Evolutionary conservation across 2,113 vertebrate genomes (phyloP).

Genomic region (Oncorhynchus masou): DNA sequence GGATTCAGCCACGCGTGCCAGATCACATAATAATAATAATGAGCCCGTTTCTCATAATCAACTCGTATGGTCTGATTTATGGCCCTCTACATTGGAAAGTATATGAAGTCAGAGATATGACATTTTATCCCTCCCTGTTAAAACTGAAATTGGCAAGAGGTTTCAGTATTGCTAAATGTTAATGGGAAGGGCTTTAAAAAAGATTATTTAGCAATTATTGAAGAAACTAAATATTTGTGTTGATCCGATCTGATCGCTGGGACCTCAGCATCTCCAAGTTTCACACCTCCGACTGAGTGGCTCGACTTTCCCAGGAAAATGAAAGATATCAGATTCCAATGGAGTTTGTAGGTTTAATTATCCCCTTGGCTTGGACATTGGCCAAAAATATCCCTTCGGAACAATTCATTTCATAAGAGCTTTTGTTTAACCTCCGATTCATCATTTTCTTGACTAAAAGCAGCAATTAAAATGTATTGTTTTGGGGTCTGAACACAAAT

Average conservation of each 20-base stretch:
- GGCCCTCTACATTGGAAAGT: conserved; percentile 27
- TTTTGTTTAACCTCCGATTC: conserved; percentile 36
- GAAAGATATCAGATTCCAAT: conserved; percentile 44
- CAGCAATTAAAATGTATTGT: conserved; percentile 6
- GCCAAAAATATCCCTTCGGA: conserved; percentile 41
- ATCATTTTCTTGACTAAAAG: conserved; percentile 37
- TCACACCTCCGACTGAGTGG: conserved; percentile 53
- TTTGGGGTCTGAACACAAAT: neutral
- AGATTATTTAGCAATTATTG: conserved; percentile 53
- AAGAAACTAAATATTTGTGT: conserved; percentile 51
- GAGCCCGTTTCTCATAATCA: conserved; percentile 35
- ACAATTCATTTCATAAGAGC: conserved; percentile 27
- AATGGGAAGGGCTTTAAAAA: conserved; percentile 53
- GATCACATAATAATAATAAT: neutral
- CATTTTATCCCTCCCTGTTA: conserved; percentile 31
- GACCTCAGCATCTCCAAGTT: conserved; percentile 39
- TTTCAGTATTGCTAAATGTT: conserved; percentile 45
- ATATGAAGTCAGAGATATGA: conserved; percentile 30
- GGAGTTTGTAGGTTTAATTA: conserved; percentile 43
- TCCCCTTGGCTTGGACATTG: conserved; percentile 6
- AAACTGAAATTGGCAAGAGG: conserved; percentile 51
- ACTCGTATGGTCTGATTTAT: conserved; percentile 23
- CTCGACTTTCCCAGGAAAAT: conserved; percentile 36
- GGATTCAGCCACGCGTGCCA: conserved; percentile 13
- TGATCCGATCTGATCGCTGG: conserved; percentile 7